phyloP scores from a whole-genome alignment of 2,113 vertebrate genomes.

The Halcyon malimbica region DNA sequence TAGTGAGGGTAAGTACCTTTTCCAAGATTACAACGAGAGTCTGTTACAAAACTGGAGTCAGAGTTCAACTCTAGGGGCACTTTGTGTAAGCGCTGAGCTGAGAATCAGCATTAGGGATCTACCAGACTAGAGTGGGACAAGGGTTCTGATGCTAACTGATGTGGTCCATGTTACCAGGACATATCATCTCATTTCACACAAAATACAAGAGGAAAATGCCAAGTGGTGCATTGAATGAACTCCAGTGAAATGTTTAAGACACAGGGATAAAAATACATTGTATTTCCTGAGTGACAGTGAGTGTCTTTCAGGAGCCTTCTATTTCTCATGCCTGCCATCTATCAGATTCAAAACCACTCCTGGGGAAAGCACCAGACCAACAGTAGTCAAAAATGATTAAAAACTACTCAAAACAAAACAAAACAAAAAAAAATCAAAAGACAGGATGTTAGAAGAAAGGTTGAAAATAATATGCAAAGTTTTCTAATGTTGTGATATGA shows the following conservation, averaged over 20 bases:
- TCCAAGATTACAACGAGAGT: not conserved
- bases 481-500: not conserved
- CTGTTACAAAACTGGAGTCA: constrained; percentile 21
- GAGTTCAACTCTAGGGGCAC: constrained; percentile 1
- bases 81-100: not conserved
- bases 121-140: not conserved
- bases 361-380: not conserved
- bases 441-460: not conserved
- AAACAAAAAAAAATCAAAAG: not conserved
- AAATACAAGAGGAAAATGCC: not conserved
- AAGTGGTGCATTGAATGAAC: not conserved
- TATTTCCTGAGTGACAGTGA: not conserved
- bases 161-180: not conserved
- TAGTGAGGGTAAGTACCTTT: not conserved
- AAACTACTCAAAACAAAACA: not conserved
- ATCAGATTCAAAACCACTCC: not conserved
- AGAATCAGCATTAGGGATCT: not conserved
- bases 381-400: not conserved
- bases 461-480: not conserved
- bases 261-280: not conserved
- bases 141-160: not conserved
- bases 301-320: not conserved
- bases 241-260: not conserved
- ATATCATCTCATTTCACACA: not conserved
- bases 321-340: not conserved